These are phyloP conservation scores for Onthophagus taurus DNA, from an alignment of 1,140 invertebrate species.

Conservation along the genomic window DNA sequence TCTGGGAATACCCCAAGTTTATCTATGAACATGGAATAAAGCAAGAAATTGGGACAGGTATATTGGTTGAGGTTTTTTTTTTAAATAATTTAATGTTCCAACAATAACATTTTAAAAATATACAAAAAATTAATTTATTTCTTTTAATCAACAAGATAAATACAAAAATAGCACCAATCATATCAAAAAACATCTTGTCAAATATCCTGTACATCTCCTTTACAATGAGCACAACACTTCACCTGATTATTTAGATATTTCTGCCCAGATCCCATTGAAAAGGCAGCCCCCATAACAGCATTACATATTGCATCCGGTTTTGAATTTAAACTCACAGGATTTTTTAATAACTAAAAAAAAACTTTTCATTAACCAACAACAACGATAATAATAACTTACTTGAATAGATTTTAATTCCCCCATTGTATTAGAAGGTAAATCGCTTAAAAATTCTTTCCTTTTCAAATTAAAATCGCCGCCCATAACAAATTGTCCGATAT, in stretches of 20 bases:
- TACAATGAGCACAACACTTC: slow-evolving; percentile 38
- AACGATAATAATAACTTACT: slow-evolving; percentile 17
- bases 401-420: slow-evolving; percentile 36
- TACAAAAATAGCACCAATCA: too few relatives aligned
- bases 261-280: slow-evolving; percentile 30
- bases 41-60: too few relatives aligned
- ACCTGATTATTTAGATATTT: slow-evolving; percentile 31
- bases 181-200: too few relatives aligned
- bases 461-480: neutral
- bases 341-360: slow-evolving; percentile 27
- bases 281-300: slow-evolving; percentile 37
- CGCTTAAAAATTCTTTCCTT: slow-evolving; percentile 21
- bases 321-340: slow-evolving; percentile 28
- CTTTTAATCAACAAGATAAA: too few relatives aligned
- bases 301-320: slow-evolving; percentile 37
- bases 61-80: too few relatives aligned
- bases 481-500: slow-evolving; percentile 9
- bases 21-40: too few relatives aligned
- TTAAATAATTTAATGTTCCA: neutral
- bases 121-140: too few relatives aligned
- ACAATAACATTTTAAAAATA: too few relatives aligned
- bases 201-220: slow-evolving; percentile 36
- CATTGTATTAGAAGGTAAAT: slow-evolving; percentile 31
- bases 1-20: too few relatives aligned
- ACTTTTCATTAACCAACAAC: too few relatives aligned